Conservation (phyloP, 2,797 vertebrate genomes). For the Schizothorax lantsangensis region DNA sequence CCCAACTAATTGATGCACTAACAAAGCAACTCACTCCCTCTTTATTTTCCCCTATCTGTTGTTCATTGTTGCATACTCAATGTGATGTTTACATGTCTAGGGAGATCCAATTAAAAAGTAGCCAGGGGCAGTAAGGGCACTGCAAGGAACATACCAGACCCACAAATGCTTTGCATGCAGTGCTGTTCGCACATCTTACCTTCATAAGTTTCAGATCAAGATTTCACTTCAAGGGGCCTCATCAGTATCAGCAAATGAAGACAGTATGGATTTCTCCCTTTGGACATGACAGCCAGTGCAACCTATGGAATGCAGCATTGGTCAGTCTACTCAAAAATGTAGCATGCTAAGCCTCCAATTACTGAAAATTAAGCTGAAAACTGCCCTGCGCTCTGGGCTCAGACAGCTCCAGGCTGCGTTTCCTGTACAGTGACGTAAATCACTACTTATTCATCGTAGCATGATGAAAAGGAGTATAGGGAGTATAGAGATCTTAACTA, state of each 20-base stretch:
- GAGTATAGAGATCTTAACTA: not conserved
- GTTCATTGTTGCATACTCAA: constrained; percentile 63
- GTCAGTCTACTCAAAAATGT: not conserved
- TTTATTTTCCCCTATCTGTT: constrained; percentile 59
- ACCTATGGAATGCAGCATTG: constrained; percentile 16
- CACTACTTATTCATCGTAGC: not conserved
- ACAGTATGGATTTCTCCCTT: constrained; percentile 25
- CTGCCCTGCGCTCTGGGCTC: not conserved
- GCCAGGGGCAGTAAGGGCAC: constrained; percentile 67
- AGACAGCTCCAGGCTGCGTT: not conserved
- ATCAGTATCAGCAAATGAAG: constrained; percentile 27
- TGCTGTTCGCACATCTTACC: constrained; percentile 58
- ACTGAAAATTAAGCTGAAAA: constrained; percentile 1
- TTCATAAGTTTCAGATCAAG: constrained; percentile 64
- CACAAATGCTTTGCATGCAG: constrained; percentile 64
- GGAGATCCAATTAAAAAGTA: constrained; percentile 77
- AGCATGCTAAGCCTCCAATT: not conserved
- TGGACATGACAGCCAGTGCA: constrained; percentile 26
- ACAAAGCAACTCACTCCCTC: constrained; percentile 14
- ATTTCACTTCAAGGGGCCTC: constrained; percentile 34
- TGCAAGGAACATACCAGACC: constrained; percentile 63
- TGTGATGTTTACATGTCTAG: constrained; percentile 71
- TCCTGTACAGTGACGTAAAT: not conserved
- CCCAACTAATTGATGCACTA: constrained; percentile 15
- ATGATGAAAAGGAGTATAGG: not conserved